A percentile compares a stretch with the other conserved stretches of the same genome.
Conservation (phyloP, 2,888 invertebrate species). For the Portevinia maculata region DNA sequence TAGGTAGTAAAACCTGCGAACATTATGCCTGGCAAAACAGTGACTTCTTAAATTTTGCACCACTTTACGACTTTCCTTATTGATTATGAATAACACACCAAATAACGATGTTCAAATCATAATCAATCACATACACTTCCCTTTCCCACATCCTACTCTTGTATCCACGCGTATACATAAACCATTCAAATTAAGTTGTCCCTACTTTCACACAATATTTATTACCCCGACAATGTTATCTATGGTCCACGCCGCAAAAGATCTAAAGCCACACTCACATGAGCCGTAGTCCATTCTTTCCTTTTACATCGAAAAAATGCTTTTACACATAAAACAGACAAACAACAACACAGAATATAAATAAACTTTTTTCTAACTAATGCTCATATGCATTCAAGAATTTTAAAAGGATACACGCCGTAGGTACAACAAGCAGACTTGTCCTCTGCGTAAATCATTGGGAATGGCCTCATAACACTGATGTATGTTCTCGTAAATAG, state of each 20-base stretch:
- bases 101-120: too few relatives aligned
- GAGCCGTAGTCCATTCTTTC: not conserved
- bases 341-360: slow-evolving; percentile 28
- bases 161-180: slow-evolving; percentile 1
- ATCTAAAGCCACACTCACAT: slow-evolving; percentile 18
- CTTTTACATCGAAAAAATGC: not conserved
- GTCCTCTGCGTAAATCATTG: slow-evolving; percentile 57
- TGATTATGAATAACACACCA: too few relatives aligned
- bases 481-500: slow-evolving; percentile 65
- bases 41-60: too few relatives aligned
- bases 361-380: slow-evolving; percentile 46
- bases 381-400: slow-evolving; percentile 35
- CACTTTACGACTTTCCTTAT: too few relatives aligned
- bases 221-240: slow-evolving; percentile 38
- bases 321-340: not conserved
- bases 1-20: too few relatives aligned
- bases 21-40: too few relatives aligned
- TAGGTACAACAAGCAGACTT: slow-evolving; percentile 25
- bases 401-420: slow-evolving; percentile 24
- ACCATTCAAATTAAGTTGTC: slow-evolving; percentile 51
- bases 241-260: slow-evolving; percentile 34
- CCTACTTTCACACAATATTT: slow-evolving; percentile 34
- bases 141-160: not conserved
- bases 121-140: not conserved
- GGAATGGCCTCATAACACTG: slow-evolving; percentile 67